Evolutionary conservation across 30 jellyfish, hydroid and myxozoan genomes (phyloP).

Genomic region (Hydractinia echinata): DNA sequence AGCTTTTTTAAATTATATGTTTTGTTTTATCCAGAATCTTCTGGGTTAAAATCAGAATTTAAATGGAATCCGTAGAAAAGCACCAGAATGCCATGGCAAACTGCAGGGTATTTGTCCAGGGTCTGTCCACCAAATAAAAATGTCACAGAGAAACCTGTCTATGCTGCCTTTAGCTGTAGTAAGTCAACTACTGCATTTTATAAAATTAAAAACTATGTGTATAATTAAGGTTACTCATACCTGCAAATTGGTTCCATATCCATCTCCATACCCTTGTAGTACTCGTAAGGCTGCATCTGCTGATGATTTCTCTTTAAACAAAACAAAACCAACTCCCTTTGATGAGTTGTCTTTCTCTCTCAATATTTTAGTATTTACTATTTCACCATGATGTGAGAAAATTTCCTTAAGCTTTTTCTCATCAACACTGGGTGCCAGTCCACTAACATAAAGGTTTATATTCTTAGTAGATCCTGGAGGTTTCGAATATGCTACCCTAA

Average conservation of each 20-base stretch:
- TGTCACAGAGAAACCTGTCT: no score
- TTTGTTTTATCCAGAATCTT: no score
- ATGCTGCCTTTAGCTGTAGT: no score
- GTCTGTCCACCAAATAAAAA: no score
- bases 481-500: constrained; percentile 32
- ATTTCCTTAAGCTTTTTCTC: constrained; percentile 10
- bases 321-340: constrained; percentile 36
- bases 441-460: constrained; percentile 23
- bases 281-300: constrained; percentile 35
- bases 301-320: constrained; percentile 18
- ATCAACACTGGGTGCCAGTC: constrained; percentile 16
- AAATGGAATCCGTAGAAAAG: no score
- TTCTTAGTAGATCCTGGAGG: constrained; percentile 38
- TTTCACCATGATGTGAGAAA: constrained; percentile 22
- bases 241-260: constrained; percentile 33
- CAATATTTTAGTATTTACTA: constrained; percentile 16
- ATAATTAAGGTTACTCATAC: neutral
- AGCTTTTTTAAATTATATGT: no score
- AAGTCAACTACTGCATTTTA: no score
- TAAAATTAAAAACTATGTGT: no score
- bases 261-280: constrained; percentile 35
- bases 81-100: no score
- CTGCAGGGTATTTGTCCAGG: no score
- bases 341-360: constrained; percentile 18
- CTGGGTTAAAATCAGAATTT: no score